Percentiles rank a stretch among this genome's conserved stretches.
phyloP scores from a whole-genome alignment of 2,797 vertebrate species.

The Rhyacichthys aspro region DNA sequence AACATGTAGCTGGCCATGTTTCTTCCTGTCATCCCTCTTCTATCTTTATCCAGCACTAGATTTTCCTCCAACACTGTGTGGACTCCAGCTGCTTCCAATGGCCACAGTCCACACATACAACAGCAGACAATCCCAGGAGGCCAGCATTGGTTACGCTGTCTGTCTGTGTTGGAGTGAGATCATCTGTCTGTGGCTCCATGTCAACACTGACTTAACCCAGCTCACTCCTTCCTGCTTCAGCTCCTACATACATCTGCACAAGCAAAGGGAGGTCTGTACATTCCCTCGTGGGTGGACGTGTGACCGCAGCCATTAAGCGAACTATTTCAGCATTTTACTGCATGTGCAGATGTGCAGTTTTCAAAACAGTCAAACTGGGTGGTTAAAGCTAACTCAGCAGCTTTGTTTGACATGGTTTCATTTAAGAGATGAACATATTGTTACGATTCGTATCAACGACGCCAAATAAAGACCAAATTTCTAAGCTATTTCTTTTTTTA shows the following conservation, averaged over 20 bases:
- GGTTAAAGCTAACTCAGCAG: constrained; percentile 1
- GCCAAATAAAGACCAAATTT: no score
- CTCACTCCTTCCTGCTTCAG: constrained; percentile 8
- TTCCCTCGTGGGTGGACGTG: constrained; percentile 14
- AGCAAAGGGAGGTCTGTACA: neutral
- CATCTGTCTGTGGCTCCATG: constrained; percentile 28
- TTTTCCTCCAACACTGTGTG: neutral
- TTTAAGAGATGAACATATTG: neutral
- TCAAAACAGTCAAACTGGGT: no score
- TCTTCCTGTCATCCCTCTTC: constrained; percentile 4
- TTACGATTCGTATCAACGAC: no score
- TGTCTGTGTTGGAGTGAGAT: constrained; percentile 33
- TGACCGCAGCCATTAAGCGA: constrained; percentile 7
- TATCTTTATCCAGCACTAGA: constrained; percentile 1
- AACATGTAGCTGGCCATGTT: neutral
- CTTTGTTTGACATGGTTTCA: constrained; percentile 3
- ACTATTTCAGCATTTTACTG: constrained; percentile 6
- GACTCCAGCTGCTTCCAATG: neutral
- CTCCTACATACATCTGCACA: constrained; percentile 8
- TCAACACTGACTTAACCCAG: neutral
- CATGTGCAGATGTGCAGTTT: constrained; percentile 16
- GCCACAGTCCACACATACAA: constrained; percentile 24
- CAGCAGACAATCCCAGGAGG: constrained; percentile 17
- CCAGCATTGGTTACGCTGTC: constrained; percentile 14
- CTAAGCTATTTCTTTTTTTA: neutral